These are phyloP conservation scores for Sinella curviseta DNA, from an alignment of 1,140 invertebrate species.

Conservation along the genomic window DNA sequence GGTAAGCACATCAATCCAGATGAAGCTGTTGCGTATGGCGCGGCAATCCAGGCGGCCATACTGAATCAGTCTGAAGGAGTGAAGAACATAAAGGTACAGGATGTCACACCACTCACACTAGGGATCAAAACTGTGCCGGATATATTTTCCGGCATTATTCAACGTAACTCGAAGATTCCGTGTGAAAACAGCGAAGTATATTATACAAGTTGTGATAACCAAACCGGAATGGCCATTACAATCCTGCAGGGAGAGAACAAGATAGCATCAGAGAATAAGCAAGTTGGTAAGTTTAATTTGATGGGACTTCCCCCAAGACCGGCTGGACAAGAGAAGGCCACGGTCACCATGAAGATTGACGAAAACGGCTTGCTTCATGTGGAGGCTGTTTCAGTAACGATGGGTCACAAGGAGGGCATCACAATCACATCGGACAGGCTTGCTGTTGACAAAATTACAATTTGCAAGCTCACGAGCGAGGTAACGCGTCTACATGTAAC, in stretches of 20 bases:
- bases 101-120: neutral
- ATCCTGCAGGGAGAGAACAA: constrained; percentile 45
- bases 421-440: too few species aligned
- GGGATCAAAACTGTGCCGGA: neutral
- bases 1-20: constrained; percentile 57
- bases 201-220: constrained; percentile 66
- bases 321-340: neutral
- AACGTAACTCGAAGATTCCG: neutral
- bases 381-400: too few species aligned
- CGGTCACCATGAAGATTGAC: neutral
- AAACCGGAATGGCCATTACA: constrained; percentile 59
- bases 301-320: neutral
- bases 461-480: too few species aligned
- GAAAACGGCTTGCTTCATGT: neutral
- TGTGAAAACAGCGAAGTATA: constrained; percentile 62
- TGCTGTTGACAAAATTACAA: too few species aligned
- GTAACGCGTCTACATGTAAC: too few species aligned
- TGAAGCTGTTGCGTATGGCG: constrained; percentile 60
- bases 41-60: constrained; percentile 56
- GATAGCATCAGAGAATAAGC: neutral
- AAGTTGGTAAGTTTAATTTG: neutral
- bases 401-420: too few species aligned
- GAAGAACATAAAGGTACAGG: constrained; percentile 60
- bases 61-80: constrained; percentile 54
- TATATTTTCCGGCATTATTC: neutral